Evolutionary conservation across 2,888 invertebrate species (phyloP).

Genomic region (Cataglyphis cursor): DNA sequence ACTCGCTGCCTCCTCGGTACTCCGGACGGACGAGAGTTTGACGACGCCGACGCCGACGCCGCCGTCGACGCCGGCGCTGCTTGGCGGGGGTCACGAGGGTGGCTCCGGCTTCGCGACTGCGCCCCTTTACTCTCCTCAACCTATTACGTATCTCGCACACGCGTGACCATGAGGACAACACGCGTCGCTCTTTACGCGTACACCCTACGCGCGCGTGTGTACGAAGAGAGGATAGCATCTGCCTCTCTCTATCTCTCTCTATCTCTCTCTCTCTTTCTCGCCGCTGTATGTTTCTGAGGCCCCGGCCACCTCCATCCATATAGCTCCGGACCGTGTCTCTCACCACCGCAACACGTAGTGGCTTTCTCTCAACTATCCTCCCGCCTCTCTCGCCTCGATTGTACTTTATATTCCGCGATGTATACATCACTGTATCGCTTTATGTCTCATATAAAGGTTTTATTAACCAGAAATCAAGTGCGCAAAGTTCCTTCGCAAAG

Average conservation of each 20-base stretch:
- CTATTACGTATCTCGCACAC: slow-evolving; percentile 76
- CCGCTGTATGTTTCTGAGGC: slow-evolving; percentile 24
- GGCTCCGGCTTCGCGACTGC: slow-evolving; percentile 81
- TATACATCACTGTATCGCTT: slow-evolving; percentile 81
- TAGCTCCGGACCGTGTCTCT: slow-evolving; percentile 49
- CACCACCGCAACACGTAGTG: slow-evolving; percentile 69
- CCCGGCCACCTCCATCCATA: slow-evolving; percentile 20
- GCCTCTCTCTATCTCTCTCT: background rate
- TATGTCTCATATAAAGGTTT: slow-evolving; percentile 81
- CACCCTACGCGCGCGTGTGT: slow-evolving; percentile 26
- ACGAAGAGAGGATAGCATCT: background rate
- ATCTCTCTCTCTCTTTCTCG: slow-evolving; percentile 17
- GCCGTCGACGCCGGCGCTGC: slow-evolving; percentile 63
- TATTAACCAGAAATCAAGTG: slow-evolving; percentile 82
- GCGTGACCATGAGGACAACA: slow-evolving; percentile 51
- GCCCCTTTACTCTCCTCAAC: slow-evolving; percentile 80
- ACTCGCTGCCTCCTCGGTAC: slow-evolving; percentile 73
- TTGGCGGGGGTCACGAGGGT: slow-evolving; percentile 75
- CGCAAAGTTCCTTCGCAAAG: slow-evolving; percentile 13
- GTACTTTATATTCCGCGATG: slow-evolving; percentile 63
- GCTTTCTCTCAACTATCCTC: slow-evolving; percentile 34
- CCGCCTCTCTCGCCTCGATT: slow-evolving; percentile 39
- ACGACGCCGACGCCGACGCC: slow-evolving; percentile 58
- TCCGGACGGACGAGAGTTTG: slow-evolving; percentile 63
- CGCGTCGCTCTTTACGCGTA: slow-evolving; percentile 43